Evolutionary conservation across 1,140 invertebrate genomes (phyloP).

Genomic region (Sminthurinus signatus): DNA sequence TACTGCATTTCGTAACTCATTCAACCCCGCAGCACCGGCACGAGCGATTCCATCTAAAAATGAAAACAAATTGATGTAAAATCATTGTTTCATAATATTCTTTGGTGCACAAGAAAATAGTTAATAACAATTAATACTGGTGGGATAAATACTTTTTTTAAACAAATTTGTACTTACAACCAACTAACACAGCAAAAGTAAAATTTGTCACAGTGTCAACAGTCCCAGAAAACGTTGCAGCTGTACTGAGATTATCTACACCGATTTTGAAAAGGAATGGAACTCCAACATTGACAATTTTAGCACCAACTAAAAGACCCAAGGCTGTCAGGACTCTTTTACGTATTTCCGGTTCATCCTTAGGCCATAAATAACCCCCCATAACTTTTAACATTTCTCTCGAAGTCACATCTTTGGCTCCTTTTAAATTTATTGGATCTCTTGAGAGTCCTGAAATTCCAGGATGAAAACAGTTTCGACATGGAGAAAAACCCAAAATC

Average conservation of each 20-base stretch:
- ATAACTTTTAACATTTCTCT: slow-evolving; percentile 79
- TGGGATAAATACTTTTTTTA: too few species aligned
- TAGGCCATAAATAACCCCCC: slow-evolving; percentile 92
- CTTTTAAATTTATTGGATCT: slow-evolving; percentile 53
- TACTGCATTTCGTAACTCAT: slow-evolving; percentile 94
- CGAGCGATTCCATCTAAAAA: slow-evolving; percentile 84
- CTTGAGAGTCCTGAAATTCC: slow-evolving; percentile 63
- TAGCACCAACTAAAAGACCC: slow-evolving; percentile 68
- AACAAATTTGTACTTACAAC: slow-evolving; percentile 75
- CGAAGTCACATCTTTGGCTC: slow-evolving; percentile 54
- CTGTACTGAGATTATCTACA: slow-evolving; percentile 76
- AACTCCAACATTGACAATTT: slow-evolving; percentile 84
- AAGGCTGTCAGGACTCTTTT: slow-evolving; percentile 79
- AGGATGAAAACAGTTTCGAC: slow-evolving; percentile 73
- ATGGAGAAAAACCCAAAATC: slow-evolving; percentile 14
- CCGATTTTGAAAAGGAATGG: slow-evolving; percentile 97
- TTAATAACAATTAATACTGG: background rate
- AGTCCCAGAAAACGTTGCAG: slow-evolving; percentile 49
- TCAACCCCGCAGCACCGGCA: slow-evolving; percentile 80
- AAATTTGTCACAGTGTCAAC: slow-evolving; percentile 61
- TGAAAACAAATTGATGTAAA: background rate
- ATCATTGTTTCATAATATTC: too few species aligned
- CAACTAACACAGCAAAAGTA: slow-evolving; percentile 73
- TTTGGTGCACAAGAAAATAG: background rate
- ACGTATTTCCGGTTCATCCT: slow-evolving; percentile 71